Base-by-base conservation (phyloP, 2,888 invertebrate species). In the Bombyx huttoni region DNA sequence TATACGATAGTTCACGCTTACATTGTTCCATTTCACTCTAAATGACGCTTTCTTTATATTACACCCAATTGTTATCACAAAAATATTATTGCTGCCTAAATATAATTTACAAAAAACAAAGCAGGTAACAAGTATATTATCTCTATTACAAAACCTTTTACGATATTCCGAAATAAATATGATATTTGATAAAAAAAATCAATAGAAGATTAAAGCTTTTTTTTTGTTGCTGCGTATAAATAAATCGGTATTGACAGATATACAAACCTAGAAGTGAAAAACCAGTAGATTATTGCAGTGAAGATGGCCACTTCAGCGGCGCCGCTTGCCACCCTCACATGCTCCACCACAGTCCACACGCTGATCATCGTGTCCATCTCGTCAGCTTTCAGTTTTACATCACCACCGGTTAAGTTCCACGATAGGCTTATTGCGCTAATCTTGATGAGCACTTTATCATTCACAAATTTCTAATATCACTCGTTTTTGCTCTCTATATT, bases 251-350 rank as follows among this genome's bases (percentile, higher is more conserved):
- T 24, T 24, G 2, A 24, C 24, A 24, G 24, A 24, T 24, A 24
- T 59, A 79, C 81, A 50, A 77, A 91, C 91, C 91, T 91, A 62
- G 89, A 88, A 51, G 90, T 91, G 75, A 91, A 91, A 78, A 91
- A 90, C 87, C 91, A 91, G 78, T 90, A 91, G 59, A 91, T 78
- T 35, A 91, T 81, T 54, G 90, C 91, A 59, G 90, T 89, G 78
- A 91, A 90, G 75, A 91, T 87, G 70, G 91, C 90, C 60, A 91
- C 77, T 73, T 91, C 91, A 48, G 91, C 89, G 54, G 91, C 87
- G 7, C 91, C 90, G 68, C 89, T 90, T 78, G 91, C 90, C 72
- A 86, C 84, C 66, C 86, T 64, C 56, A 85, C 81, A 50, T 86
- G 78, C 68, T 89, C 87, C 72, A 87, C 85, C 73, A 85, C 78